Evolutionary conservation across 1,140 invertebrate species (phyloP).

Genomic region (Cephus cinctus): DNA sequence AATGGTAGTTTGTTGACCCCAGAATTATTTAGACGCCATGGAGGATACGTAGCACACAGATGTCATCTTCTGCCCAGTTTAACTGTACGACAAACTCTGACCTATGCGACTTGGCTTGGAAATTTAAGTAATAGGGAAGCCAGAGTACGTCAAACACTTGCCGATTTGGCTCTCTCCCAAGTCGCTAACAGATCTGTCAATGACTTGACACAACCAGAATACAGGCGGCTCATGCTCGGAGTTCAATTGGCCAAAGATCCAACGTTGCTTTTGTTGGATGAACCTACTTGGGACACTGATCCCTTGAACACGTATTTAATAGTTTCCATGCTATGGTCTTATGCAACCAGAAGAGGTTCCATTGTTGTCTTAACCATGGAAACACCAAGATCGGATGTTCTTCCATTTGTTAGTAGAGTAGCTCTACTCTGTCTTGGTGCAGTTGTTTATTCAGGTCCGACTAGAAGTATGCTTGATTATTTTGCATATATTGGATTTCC

Average conservation of each 20-base stretch:
- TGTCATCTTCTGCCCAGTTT: slow-evolving; percentile 80
- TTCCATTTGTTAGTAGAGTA: slow-evolving; percentile 85
- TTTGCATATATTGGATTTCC: slow-evolving; percentile 90
- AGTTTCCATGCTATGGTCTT: slow-evolving; percentile 88
- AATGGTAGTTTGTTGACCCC: slow-evolving; percentile 80
- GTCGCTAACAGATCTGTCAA: slow-evolving; percentile 79
- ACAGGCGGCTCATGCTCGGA: slow-evolving; percentile 80
- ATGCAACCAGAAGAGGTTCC: slow-evolving; percentile 86
- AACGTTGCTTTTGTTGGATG: slow-evolving; percentile 78
- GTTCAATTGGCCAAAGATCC: slow-evolving; percentile 88
- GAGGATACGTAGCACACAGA: slow-evolving; percentile 81
- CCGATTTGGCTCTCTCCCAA: slow-evolving; percentile 85
- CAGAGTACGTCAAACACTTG: slow-evolving; percentile 76
- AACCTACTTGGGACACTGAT: slow-evolving; percentile 88
- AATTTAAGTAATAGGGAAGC: slow-evolving; percentile 46
- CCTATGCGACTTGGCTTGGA: slow-evolving; percentile 67
- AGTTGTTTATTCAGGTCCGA: slow-evolving; percentile 87
- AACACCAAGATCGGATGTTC: slow-evolving; percentile 89
- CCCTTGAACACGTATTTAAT: slow-evolving; percentile 90
- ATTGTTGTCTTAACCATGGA: slow-evolving; percentile 89
- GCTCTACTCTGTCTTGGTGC: slow-evolving; percentile 82
- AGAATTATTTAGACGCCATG: slow-evolving; percentile 79
- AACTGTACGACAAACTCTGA: slow-evolving; percentile 81
- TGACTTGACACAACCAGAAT: slow-evolving; percentile 79
- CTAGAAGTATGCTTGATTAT: slow-evolving; percentile 86